These are phyloP conservation scores for Drosophila nr. fundita DNA, from an alignment of 2,888 invertebrate genomes.

Conservation along the genomic window DNA sequence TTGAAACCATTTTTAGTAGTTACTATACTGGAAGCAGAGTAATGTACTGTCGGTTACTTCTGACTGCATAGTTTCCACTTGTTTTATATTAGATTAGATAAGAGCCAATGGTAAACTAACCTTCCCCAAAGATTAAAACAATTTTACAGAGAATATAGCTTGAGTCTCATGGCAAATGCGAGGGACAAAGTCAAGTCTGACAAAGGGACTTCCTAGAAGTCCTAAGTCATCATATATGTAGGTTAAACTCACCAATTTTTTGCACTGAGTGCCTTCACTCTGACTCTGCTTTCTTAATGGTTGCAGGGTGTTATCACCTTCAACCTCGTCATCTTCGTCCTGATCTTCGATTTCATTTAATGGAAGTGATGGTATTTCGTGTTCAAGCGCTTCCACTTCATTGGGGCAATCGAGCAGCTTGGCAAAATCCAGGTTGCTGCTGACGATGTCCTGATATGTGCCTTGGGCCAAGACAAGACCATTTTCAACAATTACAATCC, in stretches of 20 bases:
- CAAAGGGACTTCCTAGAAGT: background rate
- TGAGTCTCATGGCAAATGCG: background rate
- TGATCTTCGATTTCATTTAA: constrained; percentile 22
- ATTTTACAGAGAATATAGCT: background rate
- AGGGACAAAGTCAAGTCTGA: background rate
- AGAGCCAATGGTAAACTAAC: background rate
- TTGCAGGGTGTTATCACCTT: constrained; percentile 73
- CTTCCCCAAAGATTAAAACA: constrained; percentile 9
- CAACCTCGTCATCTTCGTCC: constrained; percentile 82
- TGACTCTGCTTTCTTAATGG: constrained; percentile 60
- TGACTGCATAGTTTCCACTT: background rate
- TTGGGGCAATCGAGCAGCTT: constrained; percentile 86
- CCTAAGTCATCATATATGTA: background rate
- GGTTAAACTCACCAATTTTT: constrained; percentile 71
- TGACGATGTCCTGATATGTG: constrained; percentile 87
- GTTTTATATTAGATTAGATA: background rate
- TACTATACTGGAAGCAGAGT: background rate
- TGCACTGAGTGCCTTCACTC: constrained; percentile 45
- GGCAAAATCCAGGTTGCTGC: constrained; percentile 91
- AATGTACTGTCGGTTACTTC: background rate
- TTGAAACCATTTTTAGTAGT: background rate
- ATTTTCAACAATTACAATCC: constrained; percentile 87
- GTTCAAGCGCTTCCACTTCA: constrained; percentile 17
- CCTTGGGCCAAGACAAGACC: constrained; percentile 85
- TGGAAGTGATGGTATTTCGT: constrained; percentile 43